A percentile compares a stretch with the other conserved stretches of the same genome.
These are phyloP conservation scores for Dinothrombium tinctorium DNA, from an alignment of 1,140 invertebrate genomes.

Conservation along the genomic window DNA sequence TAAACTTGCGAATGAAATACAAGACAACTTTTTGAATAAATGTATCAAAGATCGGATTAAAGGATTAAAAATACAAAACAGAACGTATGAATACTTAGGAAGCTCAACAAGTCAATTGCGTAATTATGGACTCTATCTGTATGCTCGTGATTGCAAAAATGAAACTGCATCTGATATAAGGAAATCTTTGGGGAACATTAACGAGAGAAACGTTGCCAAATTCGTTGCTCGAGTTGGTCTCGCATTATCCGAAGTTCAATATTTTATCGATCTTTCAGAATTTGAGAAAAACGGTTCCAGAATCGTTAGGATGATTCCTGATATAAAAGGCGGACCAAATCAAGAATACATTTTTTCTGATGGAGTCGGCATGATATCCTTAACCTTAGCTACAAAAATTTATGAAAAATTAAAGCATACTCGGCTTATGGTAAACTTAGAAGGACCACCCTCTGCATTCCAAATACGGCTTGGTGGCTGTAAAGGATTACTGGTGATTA, in stretches of 20 bases:
- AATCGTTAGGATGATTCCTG: slow-evolving; percentile 6
- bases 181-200: slow-evolving; percentile 15
- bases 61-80: too few relatives aligned
- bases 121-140: slow-evolving; percentile 18
- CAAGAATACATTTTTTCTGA: slow-evolving; percentile 16
- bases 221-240: slow-evolving; percentile 20
- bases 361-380: slow-evolving; percentile 17
- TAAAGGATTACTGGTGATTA: slow-evolving; percentile 15
- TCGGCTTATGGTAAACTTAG: too few relatives aligned
- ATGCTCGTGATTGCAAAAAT: slow-evolving; percentile 12
- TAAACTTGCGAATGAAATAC: too few relatives aligned
- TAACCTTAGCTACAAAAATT: slow-evolving; percentile 9
- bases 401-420: slow-evolving; percentile 6
- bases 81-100: slow-evolving; percentile 18
- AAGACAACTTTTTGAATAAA: too few relatives aligned
- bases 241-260: slow-evolving; percentile 33
- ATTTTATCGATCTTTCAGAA: slow-evolving; percentile 42
- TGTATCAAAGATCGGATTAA: too few relatives aligned
- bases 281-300: too few relatives aligned
- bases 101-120: slow-evolving; percentile 18
- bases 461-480: slow-evolving; percentile 16
- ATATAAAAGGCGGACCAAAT: slow-evolving; percentile 7
- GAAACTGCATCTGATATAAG: slow-evolving; percentile 10
- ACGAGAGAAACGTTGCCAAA: slow-evolving; percentile 17
- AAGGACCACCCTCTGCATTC: slow-evolving; percentile 12